A percentile compares a stretch with the other conserved stretches of the same genome.
Conservation (phyloP, 2,797 vertebrate species). For the Dendrocincla fuliginosa region DNA sequence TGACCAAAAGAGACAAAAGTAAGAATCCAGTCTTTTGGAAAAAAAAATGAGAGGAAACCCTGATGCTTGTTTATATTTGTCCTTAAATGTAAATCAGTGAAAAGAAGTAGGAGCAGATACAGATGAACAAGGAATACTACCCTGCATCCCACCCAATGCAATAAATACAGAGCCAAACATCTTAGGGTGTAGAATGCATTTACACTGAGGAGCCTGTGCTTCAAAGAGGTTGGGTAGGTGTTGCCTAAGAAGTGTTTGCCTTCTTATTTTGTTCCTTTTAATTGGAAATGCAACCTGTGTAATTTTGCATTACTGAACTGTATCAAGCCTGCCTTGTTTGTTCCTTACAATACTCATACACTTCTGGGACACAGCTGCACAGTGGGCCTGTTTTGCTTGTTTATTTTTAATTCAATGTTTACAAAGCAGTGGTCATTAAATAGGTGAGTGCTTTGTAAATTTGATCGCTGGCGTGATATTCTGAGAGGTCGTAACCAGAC, state of each 20-base stretch:
- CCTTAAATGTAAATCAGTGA: not conserved
- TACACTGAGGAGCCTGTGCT: not conserved
- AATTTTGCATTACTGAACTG: not conserved
- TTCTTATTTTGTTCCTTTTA: not conserved
- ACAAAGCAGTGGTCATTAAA: not conserved
- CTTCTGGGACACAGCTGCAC: not conserved
- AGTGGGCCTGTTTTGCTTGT: not conserved
- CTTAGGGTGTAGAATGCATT: not conserved
- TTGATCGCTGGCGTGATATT: not conserved
- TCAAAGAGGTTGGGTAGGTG: not conserved
- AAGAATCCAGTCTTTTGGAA: constrained; percentile 27
- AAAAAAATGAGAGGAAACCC: not conserved
- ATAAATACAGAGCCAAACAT: not conserved
- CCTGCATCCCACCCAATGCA: not conserved
- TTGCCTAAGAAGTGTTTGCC: not conserved
- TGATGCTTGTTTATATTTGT: not conserved
- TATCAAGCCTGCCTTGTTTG: not conserved
- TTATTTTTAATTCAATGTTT: not conserved
- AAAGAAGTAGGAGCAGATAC: not conserved
- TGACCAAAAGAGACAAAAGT: constrained; percentile 86
- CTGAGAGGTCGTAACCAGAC: not conserved
- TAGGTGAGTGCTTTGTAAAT: not conserved
- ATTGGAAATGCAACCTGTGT: not conserved
- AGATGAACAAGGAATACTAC: not conserved
- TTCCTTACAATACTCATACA: not conserved